phyloP scores from a whole-genome alignment of 35 echinoderm and acorn worm species.

The Acanthaster planci region DNA sequence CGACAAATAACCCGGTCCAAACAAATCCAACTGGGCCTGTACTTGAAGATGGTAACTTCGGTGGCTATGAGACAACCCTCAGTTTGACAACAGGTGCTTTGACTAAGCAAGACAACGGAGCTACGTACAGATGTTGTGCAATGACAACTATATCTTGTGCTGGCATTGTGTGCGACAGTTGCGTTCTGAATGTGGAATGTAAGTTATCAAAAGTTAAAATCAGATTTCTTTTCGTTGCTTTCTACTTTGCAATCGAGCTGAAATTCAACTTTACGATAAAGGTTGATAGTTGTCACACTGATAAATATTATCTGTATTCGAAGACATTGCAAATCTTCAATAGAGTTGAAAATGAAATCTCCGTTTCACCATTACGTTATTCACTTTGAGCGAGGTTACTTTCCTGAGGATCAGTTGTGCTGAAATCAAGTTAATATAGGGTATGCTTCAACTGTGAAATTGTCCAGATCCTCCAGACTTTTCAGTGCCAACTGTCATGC shows the following conservation, averaged over 20 bases:
- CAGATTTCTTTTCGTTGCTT: too few species aligned
- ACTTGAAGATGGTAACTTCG: neutral
- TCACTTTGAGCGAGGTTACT: neutral
- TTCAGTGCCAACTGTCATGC: neutral
- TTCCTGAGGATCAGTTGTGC: neutral
- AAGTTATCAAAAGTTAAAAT: neutral
- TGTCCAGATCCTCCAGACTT: neutral
- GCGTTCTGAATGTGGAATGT: neutral
- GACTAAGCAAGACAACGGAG: neutral
- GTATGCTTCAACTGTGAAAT: neutral
- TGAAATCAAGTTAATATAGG: neutral
- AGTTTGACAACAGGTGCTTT: neutral
- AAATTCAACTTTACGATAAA: too few species aligned
- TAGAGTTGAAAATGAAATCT: neutral
- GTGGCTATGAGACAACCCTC: neutral
- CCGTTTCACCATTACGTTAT: neutral
- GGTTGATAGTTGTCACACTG: too few species aligned
- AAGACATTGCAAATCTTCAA: neutral
- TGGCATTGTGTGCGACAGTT: neutral
- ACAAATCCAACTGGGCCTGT: neutral
- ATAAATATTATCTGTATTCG: too few species aligned
- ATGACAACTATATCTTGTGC: neutral
- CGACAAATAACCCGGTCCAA: neutral
- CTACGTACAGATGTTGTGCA: neutral
- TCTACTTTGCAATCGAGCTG: too few species aligned